phyloP scores from a whole-genome alignment of 2,888 invertebrate genomes.

The Drosophila sordidapex region DNA sequence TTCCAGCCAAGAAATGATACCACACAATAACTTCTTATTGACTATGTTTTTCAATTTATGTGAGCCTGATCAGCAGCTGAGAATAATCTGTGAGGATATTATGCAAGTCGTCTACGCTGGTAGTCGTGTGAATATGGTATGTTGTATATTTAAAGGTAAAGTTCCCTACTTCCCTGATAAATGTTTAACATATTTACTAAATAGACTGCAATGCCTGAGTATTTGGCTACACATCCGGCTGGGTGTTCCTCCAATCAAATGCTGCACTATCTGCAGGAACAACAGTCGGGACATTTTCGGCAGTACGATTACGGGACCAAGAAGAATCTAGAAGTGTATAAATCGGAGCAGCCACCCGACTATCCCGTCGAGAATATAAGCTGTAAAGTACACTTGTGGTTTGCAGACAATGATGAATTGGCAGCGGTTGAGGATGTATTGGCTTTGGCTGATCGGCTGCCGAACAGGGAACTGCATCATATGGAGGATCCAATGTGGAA shows the following conservation, averaged over 20 bases:
- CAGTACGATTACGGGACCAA: slow-evolving; percentile 68
- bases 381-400: slow-evolving; percentile 71
- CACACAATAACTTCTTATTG: slow-evolving; percentile 85
- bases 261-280: slow-evolving; percentile 76
- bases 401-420: slow-evolving; percentile 70
- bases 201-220: slow-evolving; percentile 61
- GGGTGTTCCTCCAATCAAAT: slow-evolving; percentile 80
- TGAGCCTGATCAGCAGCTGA: slow-evolving; percentile 48
- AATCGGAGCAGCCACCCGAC: slow-evolving; percentile 63
- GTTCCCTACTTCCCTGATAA: not conserved
- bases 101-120: slow-evolving; percentile 86
- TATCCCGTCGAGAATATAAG: slow-evolving; percentile 70
- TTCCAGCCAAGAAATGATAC: slow-evolving; percentile 87
- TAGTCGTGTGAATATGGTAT: slow-evolving; percentile 57
- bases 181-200: not conserved
- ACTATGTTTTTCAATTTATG: slow-evolving; percentile 86
- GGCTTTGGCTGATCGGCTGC: slow-evolving; percentile 53
- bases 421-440: slow-evolving; percentile 75
- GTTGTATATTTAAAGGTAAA: slow-evolving; percentile 7
- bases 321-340: slow-evolving; percentile 65
- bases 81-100: slow-evolving; percentile 86
- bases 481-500: slow-evolving; percentile 69
- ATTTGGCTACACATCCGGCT: slow-evolving; percentile 70
- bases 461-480: slow-evolving; percentile 59
- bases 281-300: slow-evolving; percentile 70